Conservation (phyloP, 2,113 vertebrate species). For the Acrocephalus arundinaceus region DNA sequence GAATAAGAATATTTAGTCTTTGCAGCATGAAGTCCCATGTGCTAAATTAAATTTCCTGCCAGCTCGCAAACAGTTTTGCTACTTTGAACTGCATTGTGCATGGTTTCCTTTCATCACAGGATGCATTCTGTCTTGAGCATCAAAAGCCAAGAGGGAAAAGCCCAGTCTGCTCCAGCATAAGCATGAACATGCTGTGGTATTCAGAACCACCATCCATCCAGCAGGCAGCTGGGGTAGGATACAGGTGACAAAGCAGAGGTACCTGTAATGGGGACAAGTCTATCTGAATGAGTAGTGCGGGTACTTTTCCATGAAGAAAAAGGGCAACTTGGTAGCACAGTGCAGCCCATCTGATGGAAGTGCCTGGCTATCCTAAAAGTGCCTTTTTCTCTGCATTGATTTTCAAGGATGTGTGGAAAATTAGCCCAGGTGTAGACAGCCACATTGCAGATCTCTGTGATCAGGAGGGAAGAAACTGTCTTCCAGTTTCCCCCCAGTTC, state of each 20-base stretch:
- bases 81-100: slow-evolving; percentile 59
- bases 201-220: background rate
- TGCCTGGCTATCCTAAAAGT: background rate
- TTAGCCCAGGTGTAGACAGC: background rate
- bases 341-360: background rate
- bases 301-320: background rate
- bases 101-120: slow-evolving; percentile 49
- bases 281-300: background rate
- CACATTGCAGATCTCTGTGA: background rate
- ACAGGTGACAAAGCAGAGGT: background rate
- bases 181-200: background rate
- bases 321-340: background rate
- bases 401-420: background rate
- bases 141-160: slow-evolving; percentile 10
- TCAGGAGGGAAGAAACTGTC: background rate
- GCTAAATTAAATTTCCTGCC: slow-evolving; percentile 63
- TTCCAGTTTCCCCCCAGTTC: background rate
- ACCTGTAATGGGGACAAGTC: background rate
- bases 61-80: slow-evolving; percentile 51
- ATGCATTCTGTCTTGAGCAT: slow-evolving; percentile 7
- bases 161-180: background rate
- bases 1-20: slow-evolving; percentile 51
- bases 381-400: background rate
- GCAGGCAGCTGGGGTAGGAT: background rate
- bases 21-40: background rate